Conservation (phyloP, 2,797 vertebrate genomes). For the Chanos chanos region DNA sequence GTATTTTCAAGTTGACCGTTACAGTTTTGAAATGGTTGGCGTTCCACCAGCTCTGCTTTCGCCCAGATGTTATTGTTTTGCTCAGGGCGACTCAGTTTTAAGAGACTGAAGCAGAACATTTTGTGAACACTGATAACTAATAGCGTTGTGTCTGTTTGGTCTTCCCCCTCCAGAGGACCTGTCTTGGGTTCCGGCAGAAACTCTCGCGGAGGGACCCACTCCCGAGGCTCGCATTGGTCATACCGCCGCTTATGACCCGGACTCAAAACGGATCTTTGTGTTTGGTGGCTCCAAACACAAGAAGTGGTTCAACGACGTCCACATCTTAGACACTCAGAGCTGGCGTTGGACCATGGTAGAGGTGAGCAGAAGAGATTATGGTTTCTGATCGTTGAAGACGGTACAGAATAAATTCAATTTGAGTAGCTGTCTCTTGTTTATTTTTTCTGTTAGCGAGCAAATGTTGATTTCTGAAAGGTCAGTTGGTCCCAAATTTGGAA, state of each 20-base stretch:
- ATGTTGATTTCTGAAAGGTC: neutral
- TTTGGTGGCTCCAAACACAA: slow-evolving; percentile 78
- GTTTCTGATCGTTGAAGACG: too few relatives aligned
- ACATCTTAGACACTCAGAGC: slow-evolving; percentile 77
- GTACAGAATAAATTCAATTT: too few relatives aligned
- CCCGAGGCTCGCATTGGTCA: slow-evolving; percentile 76
- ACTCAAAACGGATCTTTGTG: slow-evolving; percentile 71
- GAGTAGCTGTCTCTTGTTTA: too few relatives aligned
- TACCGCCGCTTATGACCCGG: slow-evolving; percentile 70
- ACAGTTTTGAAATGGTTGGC: too few relatives aligned
- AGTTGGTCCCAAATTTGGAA: too few relatives aligned
- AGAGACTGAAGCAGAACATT: too few relatives aligned
- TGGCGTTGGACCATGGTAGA: slow-evolving; percentile 77
- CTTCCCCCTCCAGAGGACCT: slow-evolving; percentile 63
- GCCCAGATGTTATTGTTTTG: neutral
- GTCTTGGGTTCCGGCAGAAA: slow-evolving; percentile 73
- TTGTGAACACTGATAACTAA: too few relatives aligned
- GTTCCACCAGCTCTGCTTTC: neutral
- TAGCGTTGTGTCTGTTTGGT: neutral
- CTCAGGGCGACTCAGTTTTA: too few relatives aligned
- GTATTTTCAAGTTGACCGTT: too few relatives aligned
- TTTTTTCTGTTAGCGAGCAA: neutral
- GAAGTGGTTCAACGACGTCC: slow-evolving; percentile 77
- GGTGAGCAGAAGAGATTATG: slow-evolving; percentile 46
- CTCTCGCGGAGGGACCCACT: slow-evolving; percentile 69